Evolutionary conservation across 2,113 vertebrate genomes (phyloP), one percentile per base, ranked within the genome.

Genomic region (Cyanoderma ruficeps): DNA sequence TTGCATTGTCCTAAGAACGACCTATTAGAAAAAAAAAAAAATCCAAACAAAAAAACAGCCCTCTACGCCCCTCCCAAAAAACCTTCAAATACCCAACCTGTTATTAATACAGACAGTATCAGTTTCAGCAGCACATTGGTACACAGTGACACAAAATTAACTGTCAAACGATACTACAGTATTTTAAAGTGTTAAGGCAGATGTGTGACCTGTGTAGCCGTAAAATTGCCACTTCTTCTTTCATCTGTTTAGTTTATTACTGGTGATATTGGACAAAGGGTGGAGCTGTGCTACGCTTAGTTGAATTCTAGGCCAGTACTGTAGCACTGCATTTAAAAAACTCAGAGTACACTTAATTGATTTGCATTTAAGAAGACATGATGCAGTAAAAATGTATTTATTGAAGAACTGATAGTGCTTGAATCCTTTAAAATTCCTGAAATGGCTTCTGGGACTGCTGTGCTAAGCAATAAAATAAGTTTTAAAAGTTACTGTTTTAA

Each of bases 381-480:
- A 57, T 74, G 27, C 18, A 88, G 28, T 88, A 87, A 89, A 60
- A 92, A 68, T 7, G 8, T 69, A 27, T 93, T 93, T 71, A 41
- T 69, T 94, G 47, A 63, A 39, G 92, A 70, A 67, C 41, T 72
- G 57, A 27, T 64, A 55, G 61, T 88, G 44, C 75, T 60, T 75
- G 64, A 76, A 90, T 75, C 27, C 94, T 96, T 89, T 86, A 95
- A 77, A 80, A 76, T 25, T 78, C 75, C 70, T 53, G 52, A 76
- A 86, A 65, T 59, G 37, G 74, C 39, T 94, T 96, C 77, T 92
- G 37, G 24, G 41, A n/a, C 69, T 91, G 69, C 71, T 87, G 71
- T 92, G 31, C 92, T 72, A 86, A 42, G 15, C 15, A 41, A 7
- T 37, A 30, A 91, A 92, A 22, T 71, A 78, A 74, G 47, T 83